Evolutionary conservation across 2,888 invertebrate species (phyloP), one percentile per base, ranked within the genome.

Genomic region (Apamea crenata): DNA sequence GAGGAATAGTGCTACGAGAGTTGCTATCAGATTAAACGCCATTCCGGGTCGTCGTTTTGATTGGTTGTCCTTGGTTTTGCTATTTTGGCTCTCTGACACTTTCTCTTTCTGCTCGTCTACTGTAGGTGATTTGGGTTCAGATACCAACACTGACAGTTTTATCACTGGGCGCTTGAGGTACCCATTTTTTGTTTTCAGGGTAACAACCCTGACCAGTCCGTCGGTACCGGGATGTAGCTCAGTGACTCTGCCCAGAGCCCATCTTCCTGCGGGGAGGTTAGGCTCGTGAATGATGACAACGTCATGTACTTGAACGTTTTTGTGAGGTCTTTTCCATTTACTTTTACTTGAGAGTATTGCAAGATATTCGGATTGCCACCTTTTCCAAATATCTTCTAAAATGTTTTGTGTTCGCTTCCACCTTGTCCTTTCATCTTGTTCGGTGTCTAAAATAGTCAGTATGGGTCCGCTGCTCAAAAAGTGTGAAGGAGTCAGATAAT

Each of bases 201-300:
- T 50, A 1, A 50, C 50, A 50, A 53, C 53, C 21, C 50, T 50
- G 18, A 18, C 50, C 50, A 53, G 1, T 53, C 53, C 53, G 21
- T 53, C 53, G 53, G 53, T 53, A 53, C 53, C 53, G 32, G 72
- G 63, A 32, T 73, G 72, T 21, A 73, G 21, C n/a, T 73, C 63
- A 12, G 47, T 63, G 47, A 73, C 29, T 25, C 61, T 72, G n/a
- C 72, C 72, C 21, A 72, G 29, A 29, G 63, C 72, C 72, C 72
- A 72, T 63, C n/a, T 72, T 32, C 72, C 72, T 0, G 63, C 44
- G 21, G 72, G 72, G 10, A 63, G 61, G 32, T 63, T 72, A 47
- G 61, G 21, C 18, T 40, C 66, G 44, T 44, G 10, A 44, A 40
- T 66, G 66, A 66, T 56, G 25, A 25, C 18, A 63, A 32, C 32